Percentiles rank a stretch among this genome's conserved stretches.
Evolutionary conservation across 2,113 vertebrate genomes (phyloP).

Genomic region (Ramphastos sulfuratus): DNA sequence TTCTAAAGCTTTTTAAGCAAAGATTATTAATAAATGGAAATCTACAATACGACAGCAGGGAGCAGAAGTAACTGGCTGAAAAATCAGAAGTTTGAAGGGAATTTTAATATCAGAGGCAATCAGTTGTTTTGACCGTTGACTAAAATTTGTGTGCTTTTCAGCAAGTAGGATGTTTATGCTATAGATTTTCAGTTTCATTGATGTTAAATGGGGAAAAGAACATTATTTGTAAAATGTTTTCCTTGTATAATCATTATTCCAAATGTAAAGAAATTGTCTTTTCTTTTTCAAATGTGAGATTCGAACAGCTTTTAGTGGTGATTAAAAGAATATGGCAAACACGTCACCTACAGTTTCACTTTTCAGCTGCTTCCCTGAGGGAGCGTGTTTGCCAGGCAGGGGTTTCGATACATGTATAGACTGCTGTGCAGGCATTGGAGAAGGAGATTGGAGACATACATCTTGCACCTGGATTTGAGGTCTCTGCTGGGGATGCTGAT

Average conservation of each 20-base stretch:
- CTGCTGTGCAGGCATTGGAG: not conserved
- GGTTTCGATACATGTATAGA: not conserved
- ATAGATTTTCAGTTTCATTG: not conserved
- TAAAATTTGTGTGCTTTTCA: not conserved
- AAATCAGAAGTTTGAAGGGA: not conserved
- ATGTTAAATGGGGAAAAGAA: not conserved
- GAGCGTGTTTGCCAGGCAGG: not conserved
- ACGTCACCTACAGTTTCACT: not conserved
- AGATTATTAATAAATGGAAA: not conserved
- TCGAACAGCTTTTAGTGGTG: not conserved
- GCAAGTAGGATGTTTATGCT: not conserved
- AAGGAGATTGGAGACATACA: not conserved
- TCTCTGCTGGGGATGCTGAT: not conserved
- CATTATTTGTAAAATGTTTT: not conserved
- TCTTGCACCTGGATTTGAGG: not conserved
- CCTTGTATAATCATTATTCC: not conserved
- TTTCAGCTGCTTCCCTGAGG: not conserved
- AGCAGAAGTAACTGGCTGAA: not conserved
- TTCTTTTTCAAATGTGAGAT: not conserved
- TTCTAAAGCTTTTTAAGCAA: not conserved
- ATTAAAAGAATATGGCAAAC: not conserved
- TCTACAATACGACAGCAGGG: not conserved
- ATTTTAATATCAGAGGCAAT: not conserved
- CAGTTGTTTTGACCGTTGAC: not conserved
- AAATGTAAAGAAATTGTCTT: not conserved